These are phyloP conservation scores for Pteruthius melanotis DNA, from an alignment of 2,113 vertebrate genomes.

Conservation along the genomic window DNA sequence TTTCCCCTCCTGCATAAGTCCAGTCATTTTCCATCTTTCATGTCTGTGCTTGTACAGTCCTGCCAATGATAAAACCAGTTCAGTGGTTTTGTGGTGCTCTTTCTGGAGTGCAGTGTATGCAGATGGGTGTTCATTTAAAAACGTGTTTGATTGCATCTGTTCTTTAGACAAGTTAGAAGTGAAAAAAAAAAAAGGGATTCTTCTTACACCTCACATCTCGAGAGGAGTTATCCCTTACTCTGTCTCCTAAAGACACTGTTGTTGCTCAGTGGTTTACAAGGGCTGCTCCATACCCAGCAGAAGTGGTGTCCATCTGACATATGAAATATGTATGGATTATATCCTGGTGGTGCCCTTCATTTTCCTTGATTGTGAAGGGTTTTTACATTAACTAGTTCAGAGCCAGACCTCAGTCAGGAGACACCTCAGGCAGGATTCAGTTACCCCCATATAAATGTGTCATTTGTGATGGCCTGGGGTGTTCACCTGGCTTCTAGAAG, in stretches of 20 bases:
- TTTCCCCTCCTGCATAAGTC: background rate
- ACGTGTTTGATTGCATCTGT: background rate
- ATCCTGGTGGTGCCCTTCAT: background rate
- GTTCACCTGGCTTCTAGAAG: background rate
- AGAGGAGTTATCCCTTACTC: background rate
- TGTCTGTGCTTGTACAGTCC: slow-evolving; percentile 9
- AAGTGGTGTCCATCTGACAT: background rate
- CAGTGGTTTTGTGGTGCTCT: slow-evolving; percentile 27
- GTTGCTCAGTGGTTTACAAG: background rate
- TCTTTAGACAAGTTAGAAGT: background rate
- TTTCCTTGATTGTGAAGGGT: background rate
- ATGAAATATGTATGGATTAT: background rate
- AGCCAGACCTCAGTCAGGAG: background rate
- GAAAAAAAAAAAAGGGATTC: background rate
- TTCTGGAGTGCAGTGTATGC: background rate
- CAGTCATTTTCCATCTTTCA: background rate
- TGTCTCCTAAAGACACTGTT: background rate
- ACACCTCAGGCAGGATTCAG: background rate
- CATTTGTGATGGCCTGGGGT: background rate
- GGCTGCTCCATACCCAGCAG: background rate
- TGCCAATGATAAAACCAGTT: slow-evolving; percentile 35
- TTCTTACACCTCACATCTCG: background rate
- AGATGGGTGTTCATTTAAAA: background rate
- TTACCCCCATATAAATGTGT: background rate
- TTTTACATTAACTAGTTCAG: background rate